Evolutionary conservation across 2,113 vertebrate species (phyloP).

Genomic region (Cottus gobio): DNA sequence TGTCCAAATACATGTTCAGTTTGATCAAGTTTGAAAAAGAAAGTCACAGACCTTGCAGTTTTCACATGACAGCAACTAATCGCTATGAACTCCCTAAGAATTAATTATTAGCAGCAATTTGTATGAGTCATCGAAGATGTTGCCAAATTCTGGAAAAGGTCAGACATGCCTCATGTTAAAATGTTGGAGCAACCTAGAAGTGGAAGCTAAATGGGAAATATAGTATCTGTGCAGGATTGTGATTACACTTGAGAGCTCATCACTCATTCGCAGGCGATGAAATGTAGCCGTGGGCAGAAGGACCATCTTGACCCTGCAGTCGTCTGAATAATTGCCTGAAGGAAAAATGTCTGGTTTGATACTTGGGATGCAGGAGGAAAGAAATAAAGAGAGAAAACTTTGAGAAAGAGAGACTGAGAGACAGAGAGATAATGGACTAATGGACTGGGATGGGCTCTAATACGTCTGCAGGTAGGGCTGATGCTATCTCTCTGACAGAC

Average conservation of each 20-base stretch:
- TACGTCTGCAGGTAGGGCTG: conserved; percentile 52
- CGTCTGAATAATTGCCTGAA: conserved; percentile 18
- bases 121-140: conserved; percentile 12
- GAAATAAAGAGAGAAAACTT: conserved; percentile 14
- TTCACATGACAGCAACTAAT: background rate
- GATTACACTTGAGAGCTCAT: conserved; percentile 45
- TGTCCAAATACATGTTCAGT: conserved; percentile 5
- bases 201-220: conserved; percentile 44
- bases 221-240: conserved; percentile 9
- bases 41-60: background rate
- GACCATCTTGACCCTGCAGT: conserved; percentile 42
- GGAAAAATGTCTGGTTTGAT: conserved; percentile 45
- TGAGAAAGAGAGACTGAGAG: conserved; percentile 28
- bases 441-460: conserved; percentile 46
- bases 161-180: conserved; percentile 7
- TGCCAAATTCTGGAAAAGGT: conserved; percentile 30
- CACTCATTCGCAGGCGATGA: conserved; percentile 53
- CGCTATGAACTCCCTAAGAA: background rate
- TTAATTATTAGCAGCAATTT: conserved; percentile 30
- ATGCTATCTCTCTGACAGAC: conserved; percentile 54
- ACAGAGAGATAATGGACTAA: conserved; percentile 53
- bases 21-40: background rate
- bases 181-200: conserved; percentile 14
- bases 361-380: background rate
- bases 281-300: conserved; percentile 46